Conservation (phyloP, 92 coral and sea anemone genomes). For the Heliopora coerulea region DNA sequence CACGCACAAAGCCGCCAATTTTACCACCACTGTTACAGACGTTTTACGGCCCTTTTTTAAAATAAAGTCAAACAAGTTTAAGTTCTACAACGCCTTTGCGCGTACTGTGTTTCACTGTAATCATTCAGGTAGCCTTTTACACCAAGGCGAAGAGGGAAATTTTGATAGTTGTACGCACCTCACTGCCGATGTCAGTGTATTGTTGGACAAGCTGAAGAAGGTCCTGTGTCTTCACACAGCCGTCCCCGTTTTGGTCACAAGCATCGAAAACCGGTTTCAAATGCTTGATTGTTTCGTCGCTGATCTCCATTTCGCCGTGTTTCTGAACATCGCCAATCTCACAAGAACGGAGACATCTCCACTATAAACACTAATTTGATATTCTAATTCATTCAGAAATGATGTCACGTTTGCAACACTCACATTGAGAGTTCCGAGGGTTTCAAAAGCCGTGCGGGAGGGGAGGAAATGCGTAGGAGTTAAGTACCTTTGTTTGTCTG, state of each 20-base stretch:
- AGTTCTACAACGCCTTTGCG: too few species aligned
- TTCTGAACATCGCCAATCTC: constrained; percentile 11
- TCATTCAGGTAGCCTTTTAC: neutral
- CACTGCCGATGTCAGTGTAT: constrained; percentile 69
- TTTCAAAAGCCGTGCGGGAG: neutral
- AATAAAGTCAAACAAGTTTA: too few species aligned
- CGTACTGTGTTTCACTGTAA: neutral
- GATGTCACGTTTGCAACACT: neutral
- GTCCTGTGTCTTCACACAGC: constrained; percentile 93
- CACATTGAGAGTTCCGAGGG: neutral
- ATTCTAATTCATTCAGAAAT: neutral
- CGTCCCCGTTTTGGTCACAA: constrained; percentile 98
- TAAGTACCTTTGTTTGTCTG: neutral
- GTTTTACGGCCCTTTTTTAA: too few species aligned
- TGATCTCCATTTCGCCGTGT: constrained; percentile 33
- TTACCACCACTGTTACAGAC: too few species aligned
- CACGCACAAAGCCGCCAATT: too few species aligned
- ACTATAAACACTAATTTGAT: neutral
- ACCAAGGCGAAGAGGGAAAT: neutral
- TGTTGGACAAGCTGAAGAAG: constrained; percentile 85
- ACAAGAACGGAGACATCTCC: constrained; percentile 4
- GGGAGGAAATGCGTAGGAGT: neutral
- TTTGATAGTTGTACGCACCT: constrained; percentile 50
- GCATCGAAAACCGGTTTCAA: constrained; percentile 93
- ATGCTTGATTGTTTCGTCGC: constrained; percentile 60